These are phyloP conservation scores for Rhabdomys pumilio DNA, from an alignment of 2,797 vertebrate genomes.

Conservation along the genomic window DNA sequence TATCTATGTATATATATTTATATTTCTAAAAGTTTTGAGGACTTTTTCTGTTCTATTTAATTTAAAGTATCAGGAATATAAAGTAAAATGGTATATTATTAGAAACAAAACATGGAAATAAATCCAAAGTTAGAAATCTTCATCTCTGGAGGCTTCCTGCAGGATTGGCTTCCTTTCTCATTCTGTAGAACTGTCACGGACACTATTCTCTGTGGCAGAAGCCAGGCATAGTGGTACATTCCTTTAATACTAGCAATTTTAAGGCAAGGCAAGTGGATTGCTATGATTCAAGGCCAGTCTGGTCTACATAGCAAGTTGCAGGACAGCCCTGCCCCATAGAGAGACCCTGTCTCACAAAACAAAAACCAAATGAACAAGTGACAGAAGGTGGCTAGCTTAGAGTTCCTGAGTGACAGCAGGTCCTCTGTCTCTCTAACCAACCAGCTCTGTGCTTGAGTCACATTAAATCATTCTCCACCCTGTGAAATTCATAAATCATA, in stretches of 20 bases:
- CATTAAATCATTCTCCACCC: slow-evolving; percentile 14
- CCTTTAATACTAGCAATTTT: not conserved
- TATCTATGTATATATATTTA: not conserved
- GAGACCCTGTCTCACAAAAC: not conserved
- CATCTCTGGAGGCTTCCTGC: not conserved
- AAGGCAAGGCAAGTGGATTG: not conserved
- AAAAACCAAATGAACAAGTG: not conserved
- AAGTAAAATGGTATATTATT: not conserved
- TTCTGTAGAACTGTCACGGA: not conserved
- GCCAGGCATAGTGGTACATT: not conserved
- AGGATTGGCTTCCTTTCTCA: not conserved
- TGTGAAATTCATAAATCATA: slow-evolving; percentile 27
- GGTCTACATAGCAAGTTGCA: not conserved
- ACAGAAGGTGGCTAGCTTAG: not conserved
- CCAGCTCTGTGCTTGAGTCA: not conserved
- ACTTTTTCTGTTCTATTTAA: not conserved
- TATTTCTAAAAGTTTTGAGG: slow-evolving; percentile 14
- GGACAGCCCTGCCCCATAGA: not conserved
- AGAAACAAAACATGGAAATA: slow-evolving; percentile 58
- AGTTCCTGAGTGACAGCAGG: not conserved
- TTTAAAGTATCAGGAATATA: not conserved
- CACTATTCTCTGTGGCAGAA: not conserved
- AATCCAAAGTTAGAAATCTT: slow-evolving; percentile 2
- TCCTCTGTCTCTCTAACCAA: not conserved
- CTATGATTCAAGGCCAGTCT: not conserved